phyloP scores from a whole-genome alignment of 2,888 invertebrate genomes.

The Hypselothyrea guttata region DNA sequence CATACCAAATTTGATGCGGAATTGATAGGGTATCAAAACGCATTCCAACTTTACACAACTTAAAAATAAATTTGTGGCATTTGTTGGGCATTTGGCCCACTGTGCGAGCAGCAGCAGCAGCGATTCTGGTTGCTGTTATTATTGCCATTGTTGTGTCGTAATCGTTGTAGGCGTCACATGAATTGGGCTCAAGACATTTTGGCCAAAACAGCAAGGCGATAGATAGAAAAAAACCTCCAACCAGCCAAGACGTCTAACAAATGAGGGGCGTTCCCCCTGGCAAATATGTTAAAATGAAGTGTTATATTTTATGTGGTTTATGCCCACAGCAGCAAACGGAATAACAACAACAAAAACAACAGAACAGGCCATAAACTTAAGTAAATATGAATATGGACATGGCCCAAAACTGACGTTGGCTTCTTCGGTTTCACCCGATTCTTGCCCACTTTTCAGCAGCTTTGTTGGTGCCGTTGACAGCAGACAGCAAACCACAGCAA shows the following conservation, averaged over 20 bases:
- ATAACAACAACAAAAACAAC: slow-evolving; percentile 35
- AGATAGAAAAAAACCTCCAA: too few species aligned
- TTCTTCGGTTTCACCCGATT: slow-evolving; percentile 42
- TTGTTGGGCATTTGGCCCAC: slow-evolving; percentile 1
- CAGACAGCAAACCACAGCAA: slow-evolving; percentile 11
- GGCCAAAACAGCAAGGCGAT: slow-evolving; percentile 15
- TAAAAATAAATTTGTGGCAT: too few species aligned
- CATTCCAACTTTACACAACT: too few species aligned
- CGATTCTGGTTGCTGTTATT: slow-evolving; percentile 16
- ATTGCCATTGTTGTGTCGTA: slow-evolving; percentile 31
- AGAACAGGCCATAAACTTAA: slow-evolving; percentile 64
- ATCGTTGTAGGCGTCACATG: slow-evolving; percentile 58
- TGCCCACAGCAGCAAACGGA: slow-evolving; percentile 25
- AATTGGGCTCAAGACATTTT: slow-evolving; percentile 52
- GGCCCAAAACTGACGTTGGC: slow-evolving; percentile 29
- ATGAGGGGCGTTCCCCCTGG: slow-evolving; percentile 42
- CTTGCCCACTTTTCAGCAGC: slow-evolving; percentile 1
- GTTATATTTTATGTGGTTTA: slow-evolving; percentile 73
- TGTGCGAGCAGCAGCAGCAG: slow-evolving; percentile 12
- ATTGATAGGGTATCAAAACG: too few species aligned
- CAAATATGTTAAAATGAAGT: slow-evolving; percentile 69
- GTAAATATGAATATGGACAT: slow-evolving; percentile 69
- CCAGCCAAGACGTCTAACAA: slow-evolving; percentile 36
- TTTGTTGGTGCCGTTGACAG: slow-evolving; percentile 30
- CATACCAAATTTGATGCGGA: too few species aligned